Percentiles rank a stretch among this genome's conserved stretches.
Evolutionary conservation across 2,888 invertebrate species (phyloP).

Genomic region (Hemithea aestivaria): DNA sequence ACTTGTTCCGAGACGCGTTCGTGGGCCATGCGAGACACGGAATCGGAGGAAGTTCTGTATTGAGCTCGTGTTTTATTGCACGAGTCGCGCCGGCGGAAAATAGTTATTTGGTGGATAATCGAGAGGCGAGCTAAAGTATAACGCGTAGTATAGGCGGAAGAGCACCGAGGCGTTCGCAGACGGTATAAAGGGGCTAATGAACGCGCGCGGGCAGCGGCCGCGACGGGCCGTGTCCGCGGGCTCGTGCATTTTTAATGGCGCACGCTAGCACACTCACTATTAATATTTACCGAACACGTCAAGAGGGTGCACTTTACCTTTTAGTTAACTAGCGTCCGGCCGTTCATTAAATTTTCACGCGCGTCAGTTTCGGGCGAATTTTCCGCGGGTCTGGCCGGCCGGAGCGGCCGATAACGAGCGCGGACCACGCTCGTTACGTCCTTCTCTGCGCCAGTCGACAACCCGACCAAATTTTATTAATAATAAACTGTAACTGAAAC

Average conservation of each 20-base stretch:
- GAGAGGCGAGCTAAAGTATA: conserved; percentile 33
- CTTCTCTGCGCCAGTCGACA: conserved; percentile 39
- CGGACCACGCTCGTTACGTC: conserved; percentile 61
- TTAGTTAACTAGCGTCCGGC: conserved; percentile 80
- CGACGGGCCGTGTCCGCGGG: conserved; percentile 64
- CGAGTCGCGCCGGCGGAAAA: conserved; percentile 49
- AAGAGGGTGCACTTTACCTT: conserved; percentile 80
- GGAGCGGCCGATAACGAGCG: conserved; percentile 61
- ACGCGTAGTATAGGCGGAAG: conserved; percentile 31
- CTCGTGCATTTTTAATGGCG: conserved; percentile 77
- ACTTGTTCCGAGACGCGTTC: conserved; percentile 69
- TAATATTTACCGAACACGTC: conserved; percentile 79
- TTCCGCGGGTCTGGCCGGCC: conserved; percentile 76
- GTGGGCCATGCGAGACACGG: conserved; percentile 58
- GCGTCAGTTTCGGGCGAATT: conserved; percentile 79
- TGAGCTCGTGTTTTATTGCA: conserved; percentile 69
- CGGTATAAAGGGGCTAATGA: conserved; percentile 65
- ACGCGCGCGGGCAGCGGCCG: conserved; percentile 36
- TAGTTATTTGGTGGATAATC: conserved; percentile 42
- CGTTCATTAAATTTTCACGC: conserved; percentile 80
- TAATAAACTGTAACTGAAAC: conserved; percentile 77
- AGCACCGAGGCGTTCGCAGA: conserved; percentile 34
- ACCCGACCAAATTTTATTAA: conserved; percentile 76
- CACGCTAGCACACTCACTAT: conserved; percentile 76
- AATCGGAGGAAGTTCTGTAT: conserved; percentile 60